Conservation (phyloP, 2,113 vertebrate genomes). For the Callocephalon fimbriatum region DNA sequence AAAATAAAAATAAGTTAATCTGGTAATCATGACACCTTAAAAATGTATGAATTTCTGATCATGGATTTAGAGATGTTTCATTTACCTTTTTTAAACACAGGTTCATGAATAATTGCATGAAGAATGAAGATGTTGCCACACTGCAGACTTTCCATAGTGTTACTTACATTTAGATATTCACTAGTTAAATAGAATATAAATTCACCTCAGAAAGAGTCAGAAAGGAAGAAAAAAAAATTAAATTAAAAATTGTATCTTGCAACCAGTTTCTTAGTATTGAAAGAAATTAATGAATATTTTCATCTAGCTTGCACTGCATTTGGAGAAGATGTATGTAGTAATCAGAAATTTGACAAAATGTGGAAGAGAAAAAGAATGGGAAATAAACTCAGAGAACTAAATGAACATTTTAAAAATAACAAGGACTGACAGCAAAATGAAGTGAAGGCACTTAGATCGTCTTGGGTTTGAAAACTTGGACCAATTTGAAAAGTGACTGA, state of each 20-base stretch:
- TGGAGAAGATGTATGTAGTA: background rate
- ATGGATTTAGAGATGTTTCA: background rate
- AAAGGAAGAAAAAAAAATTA: background rate
- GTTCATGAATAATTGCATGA: background rate
- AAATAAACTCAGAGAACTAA: background rate
- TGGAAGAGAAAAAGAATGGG: fast-evolving
- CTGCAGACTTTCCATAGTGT: background rate
- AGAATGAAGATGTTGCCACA: background rate
- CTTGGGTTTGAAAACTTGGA: background rate
- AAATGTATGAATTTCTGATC: background rate
- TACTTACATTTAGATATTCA: background rate
- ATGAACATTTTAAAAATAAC: background rate
- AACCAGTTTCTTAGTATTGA: background rate
- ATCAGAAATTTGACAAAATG: background rate
- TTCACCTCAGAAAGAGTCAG: background rate
- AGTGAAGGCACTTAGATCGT: background rate
- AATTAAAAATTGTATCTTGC: background rate
- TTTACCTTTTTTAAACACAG: background rate
- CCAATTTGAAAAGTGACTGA: background rate
- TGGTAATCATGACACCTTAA: background rate
- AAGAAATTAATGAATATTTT: background rate
- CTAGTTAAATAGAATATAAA: background rate
- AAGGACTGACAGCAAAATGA: background rate
- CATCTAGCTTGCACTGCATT: background rate
- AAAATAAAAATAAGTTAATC: background rate